Percentiles rank a stretch among this genome's conserved stretches.
These are phyloP conservation scores for Coenobita brevimanus DNA, from an alignment of 1,140 invertebrate genomes.

Conservation along the genomic window DNA sequence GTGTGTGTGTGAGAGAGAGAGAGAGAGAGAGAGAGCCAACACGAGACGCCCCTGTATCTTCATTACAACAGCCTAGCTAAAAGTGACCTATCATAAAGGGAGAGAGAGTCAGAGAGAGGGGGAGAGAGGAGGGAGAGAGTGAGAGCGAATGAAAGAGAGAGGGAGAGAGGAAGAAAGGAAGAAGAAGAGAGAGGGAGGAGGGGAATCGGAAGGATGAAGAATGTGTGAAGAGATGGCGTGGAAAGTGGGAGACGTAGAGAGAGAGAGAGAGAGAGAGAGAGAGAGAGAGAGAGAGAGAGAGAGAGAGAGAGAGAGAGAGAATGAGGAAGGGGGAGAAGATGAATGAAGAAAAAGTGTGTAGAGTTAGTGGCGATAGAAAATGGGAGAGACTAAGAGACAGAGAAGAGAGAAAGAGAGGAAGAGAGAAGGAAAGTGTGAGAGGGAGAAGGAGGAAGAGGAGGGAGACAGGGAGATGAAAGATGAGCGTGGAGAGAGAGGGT, in stretches of 20 bases:
- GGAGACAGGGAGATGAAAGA: not conserved
- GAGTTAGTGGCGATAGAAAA: not conserved
- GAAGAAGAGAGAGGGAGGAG: not conserved
- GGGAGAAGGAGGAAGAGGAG: not conserved
- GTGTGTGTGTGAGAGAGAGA: too few species aligned
- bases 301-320: not conserved
- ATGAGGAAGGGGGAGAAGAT: not conserved
- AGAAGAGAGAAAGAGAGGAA: not conserved
- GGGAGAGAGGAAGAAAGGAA: not conserved
- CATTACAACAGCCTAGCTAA: too few species aligned
- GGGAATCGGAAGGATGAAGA: not conserved
- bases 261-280: not conserved
- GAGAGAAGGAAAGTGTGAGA: not conserved
- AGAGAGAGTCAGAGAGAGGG: slow-evolving; percentile 8
- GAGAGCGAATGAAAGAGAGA: too few species aligned
- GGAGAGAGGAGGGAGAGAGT: not conserved
- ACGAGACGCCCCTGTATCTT: too few species aligned
- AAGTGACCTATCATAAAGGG: not conserved
- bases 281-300: not conserved
- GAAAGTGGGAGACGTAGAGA: not conserved
- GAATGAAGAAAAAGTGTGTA: not conserved
- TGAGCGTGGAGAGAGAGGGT: not conserved
- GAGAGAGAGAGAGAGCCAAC: too few species aligned
- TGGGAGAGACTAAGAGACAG: not conserved
- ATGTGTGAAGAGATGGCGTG: too few species aligned